These are phyloP conservation scores for Clostera curtula DNA, from an alignment of 2,888 invertebrate genomes.

Conservation along the genomic window DNA sequence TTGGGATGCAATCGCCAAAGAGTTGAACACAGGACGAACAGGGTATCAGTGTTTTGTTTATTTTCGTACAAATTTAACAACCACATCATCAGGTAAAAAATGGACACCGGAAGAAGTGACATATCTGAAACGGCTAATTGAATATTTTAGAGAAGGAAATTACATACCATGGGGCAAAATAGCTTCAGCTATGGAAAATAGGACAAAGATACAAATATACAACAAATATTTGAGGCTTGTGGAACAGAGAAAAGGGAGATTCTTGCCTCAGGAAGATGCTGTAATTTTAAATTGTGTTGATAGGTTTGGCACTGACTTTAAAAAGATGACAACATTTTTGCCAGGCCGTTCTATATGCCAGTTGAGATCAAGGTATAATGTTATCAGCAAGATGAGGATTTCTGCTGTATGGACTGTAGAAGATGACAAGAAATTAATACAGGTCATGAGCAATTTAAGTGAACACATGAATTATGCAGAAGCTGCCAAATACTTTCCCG, in stretches of 20 bases:
- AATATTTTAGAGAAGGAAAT: conserved; percentile 76
- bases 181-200: conserved; percentile 75
- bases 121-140: conserved; percentile 76
- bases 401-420: conserved; percentile 75
- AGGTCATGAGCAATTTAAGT: conserved; percentile 68
- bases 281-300: conserved; percentile 76
- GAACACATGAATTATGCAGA: conserved; percentile 40
- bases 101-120: conserved; percentile 83
- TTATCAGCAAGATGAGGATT: conserved; percentile 52
- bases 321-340: conserved; percentile 72
- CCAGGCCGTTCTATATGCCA: conserved; percentile 78
- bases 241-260: conserved; percentile 75
- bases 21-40: conserved; percentile 74
- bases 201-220: conserved; percentile 80
- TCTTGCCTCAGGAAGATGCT: conserved; percentile 79
- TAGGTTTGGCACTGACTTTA: conserved; percentile 77
- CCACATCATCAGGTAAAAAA: too few species aligned
- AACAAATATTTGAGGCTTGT: conserved; percentile 62
- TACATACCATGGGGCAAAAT: conserved; percentile 85
- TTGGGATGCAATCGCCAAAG: conserved; percentile 79
- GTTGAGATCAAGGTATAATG: conserved; percentile 74
- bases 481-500: conserved; percentile 67
- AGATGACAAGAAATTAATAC: conserved; percentile 76
- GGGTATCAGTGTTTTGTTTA: conserved; percentile 82
- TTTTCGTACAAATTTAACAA: conserved; percentile 71